A percentile compares a stretch with the other conserved stretches of the same genome.
Conservation (phyloP, 2,113 vertebrate genomes). For the Carettochelys insculpta region DNA sequence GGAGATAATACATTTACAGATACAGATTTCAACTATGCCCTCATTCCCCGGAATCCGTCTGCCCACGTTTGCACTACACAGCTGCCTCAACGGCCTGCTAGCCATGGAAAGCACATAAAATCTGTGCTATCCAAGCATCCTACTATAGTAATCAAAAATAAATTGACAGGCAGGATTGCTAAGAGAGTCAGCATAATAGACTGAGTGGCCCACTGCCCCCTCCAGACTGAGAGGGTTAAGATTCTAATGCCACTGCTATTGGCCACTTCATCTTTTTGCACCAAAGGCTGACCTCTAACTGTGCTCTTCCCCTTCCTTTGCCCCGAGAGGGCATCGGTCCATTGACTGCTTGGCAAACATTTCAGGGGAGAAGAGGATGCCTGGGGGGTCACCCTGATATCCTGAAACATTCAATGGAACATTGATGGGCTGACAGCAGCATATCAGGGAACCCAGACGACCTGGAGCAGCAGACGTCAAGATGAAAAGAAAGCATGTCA, state of each 20-base stretch:
- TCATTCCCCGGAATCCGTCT: accelerated
- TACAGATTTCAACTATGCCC: neutral
- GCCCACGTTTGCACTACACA: neutral
- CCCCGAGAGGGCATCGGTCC: neutral
- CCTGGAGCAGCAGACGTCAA: neutral
- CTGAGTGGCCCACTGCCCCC: neutral
- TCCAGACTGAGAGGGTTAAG: neutral
- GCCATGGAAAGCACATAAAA: neutral
- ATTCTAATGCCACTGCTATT: neutral
- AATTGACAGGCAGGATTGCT: neutral
- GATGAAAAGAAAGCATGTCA: neutral
- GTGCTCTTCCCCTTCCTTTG: neutral
- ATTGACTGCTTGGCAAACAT: no score
- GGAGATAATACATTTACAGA: neutral
- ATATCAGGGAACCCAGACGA: neutral
- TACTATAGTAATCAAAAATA: neutral
- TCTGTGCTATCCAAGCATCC: neutral
- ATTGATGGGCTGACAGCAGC: neutral
- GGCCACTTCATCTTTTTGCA: neutral
- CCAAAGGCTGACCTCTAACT: neutral
- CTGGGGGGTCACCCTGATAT: neutral
- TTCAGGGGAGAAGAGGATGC: neutral
- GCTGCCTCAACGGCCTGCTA: neutral
- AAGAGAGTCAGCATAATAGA: neutral
- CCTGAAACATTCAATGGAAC: no score